Conservation (phyloP, 2,797 vertebrate species). For the Clarias pachynema region DNA sequence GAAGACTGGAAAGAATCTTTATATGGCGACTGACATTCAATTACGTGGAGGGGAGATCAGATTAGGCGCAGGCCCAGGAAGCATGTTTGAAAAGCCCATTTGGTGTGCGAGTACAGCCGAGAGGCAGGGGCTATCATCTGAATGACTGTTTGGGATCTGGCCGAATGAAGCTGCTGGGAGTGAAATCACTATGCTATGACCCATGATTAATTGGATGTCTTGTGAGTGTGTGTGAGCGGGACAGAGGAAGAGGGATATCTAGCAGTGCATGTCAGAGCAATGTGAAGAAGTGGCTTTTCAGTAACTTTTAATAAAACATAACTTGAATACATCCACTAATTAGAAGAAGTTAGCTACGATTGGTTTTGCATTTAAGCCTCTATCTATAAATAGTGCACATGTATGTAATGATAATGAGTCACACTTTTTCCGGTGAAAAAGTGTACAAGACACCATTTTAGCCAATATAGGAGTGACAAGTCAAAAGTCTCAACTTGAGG, state of each 20-base stretch:
- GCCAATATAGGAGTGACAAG: background rate
- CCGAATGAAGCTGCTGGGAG: constrained; percentile 70
- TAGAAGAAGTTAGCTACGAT: background rate
- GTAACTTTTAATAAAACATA: constrained; percentile 35
- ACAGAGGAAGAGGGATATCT: constrained; percentile 51
- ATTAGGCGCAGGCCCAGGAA: constrained; percentile 72
- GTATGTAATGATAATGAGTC: background rate
- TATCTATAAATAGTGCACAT: background rate
- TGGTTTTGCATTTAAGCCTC: background rate
- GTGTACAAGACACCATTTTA: background rate
- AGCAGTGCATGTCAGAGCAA: background rate
- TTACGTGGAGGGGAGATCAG: constrained; percentile 74
- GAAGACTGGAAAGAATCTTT: constrained; percentile 76
- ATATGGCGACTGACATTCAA: constrained; percentile 83
- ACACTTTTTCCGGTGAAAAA: background rate
- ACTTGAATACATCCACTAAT: constrained; percentile 4
- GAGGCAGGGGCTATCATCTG: constrained; percentile 68
- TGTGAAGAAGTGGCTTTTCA: constrained; percentile 27
- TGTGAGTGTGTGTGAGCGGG: constrained; percentile 55
- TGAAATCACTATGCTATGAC: constrained; percentile 72
- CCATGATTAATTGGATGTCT: constrained; percentile 79
- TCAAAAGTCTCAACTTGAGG: no score
- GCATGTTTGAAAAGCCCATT: constrained; percentile 75
- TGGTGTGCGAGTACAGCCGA: constrained; percentile 57
- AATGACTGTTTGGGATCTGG: constrained; percentile 67